A percentile compares a stretch with the other conserved stretches of the same genome.
Evolutionary conservation across 2,113 vertebrate genomes (phyloP).

Genomic region (Leptocoma aspasia): DNA sequence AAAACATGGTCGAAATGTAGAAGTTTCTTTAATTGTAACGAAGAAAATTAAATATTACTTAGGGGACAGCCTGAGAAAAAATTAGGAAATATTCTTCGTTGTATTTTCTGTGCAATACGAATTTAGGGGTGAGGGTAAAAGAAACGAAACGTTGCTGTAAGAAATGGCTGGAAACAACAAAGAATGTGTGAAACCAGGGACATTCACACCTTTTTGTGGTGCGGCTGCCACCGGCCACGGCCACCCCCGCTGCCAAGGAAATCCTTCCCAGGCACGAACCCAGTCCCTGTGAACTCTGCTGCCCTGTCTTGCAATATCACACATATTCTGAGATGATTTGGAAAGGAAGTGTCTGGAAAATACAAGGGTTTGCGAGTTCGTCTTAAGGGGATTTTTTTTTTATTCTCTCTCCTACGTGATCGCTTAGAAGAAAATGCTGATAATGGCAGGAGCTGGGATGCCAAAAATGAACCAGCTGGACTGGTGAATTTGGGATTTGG

Average conservation of each 20-base stretch:
- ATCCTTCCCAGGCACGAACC: background rate
- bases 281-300: background rate
- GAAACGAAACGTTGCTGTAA: background rate
- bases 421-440: background rate
- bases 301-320: background rate
- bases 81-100: background rate
- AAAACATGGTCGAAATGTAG: background rate
- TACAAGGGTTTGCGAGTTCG: background rate
- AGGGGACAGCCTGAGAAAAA: background rate
- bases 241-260: background rate
- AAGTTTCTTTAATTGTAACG: background rate
- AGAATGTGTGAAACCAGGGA: background rate
- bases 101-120: background rate
- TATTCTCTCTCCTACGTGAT: background rate
- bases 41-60: background rate
- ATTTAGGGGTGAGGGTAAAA: background rate
- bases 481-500: background rate
- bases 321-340: rapidly evolving
- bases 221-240: background rate
- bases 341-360: background rate
- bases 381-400: background rate
- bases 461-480: too few species aligned
- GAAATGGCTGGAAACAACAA: background rate
- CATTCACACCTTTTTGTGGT: background rate
- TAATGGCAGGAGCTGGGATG: background rate